Base-by-base conservation (phyloP, 2,797 vertebrate species). In the Psittacula echo region DNA sequence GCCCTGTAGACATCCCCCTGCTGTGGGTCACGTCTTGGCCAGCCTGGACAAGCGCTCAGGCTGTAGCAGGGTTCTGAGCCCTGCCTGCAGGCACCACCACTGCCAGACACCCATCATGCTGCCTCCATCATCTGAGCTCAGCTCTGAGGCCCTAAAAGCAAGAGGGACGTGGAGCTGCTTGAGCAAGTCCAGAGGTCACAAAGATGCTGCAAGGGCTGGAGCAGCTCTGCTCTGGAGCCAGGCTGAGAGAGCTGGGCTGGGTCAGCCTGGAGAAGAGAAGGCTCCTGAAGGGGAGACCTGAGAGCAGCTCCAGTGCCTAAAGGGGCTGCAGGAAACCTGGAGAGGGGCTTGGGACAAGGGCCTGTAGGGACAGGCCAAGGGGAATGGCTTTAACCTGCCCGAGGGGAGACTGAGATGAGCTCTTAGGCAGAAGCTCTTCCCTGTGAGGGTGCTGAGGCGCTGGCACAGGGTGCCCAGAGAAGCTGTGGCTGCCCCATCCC, bases 21-120 rank as follows among this genome's bases (percentile, higher is more conserved):
- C 30, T 8, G 1, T 2, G 3, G 53, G 21, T 8, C 1, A 4
- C 4, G 5, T 62, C 30, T 37, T 10, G 2, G 37, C 5, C 16
- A 6, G 24, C 8, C 23, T 4, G 0, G 7, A 2, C 23, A 19
- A 64, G 50, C 2, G 0, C n/a, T 0, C 0, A 3, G 56, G 78
- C 80, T 60, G 41, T 39, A 67, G 77, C 0, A 1, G 39, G 58
- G 37, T 34, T 24, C 50, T 34, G 24, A n/a, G n/a, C 15, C 3
- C 45, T 27, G 37, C 8, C 30, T 2, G 26, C 32, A 26, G 30
- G 48, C 14, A 41, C 24, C 19, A 10, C 6, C 3, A 15, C 53
- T 78, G 74, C 47, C 82, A 1, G 16, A 8, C 27, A 32, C 7
- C 19, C 21, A 0, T 5, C 47, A 23, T 11, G 9, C 42, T 77